phyloP scores from a whole-genome alignment of 2,797 vertebrate genomes.

The Eulemur mongoz region DNA sequence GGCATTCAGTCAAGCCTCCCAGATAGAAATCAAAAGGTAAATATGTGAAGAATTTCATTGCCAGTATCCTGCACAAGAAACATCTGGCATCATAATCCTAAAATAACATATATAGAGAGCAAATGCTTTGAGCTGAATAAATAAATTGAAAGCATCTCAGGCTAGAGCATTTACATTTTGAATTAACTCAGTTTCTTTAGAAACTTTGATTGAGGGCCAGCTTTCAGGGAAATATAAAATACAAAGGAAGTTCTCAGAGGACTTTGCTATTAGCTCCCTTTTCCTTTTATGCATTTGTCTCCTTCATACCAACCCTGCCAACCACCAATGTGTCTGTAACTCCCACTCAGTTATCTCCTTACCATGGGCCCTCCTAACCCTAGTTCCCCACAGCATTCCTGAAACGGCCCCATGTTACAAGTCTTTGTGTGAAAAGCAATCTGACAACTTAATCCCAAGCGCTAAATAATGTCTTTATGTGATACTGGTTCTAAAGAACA shows the following conservation, averaged over 20 bases:
- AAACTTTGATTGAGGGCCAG: conserved; percentile 7
- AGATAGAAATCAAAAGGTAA: conserved; percentile 76
- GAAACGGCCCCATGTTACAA: background rate
- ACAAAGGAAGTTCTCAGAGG: background rate
- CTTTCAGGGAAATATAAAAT: background rate
- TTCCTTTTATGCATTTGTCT: background rate
- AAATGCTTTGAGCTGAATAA: conserved; percentile 67
- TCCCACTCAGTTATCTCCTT: background rate
- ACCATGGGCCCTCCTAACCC: background rate
- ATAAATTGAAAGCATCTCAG: conserved; percentile 59
- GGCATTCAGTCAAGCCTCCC: conserved; percentile 53
- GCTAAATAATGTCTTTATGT: background rate
- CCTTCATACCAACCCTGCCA: background rate
- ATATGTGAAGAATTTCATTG: conserved; percentile 71
- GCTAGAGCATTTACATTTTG: conserved; percentile 59
- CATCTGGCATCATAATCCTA: conserved; percentile 78
- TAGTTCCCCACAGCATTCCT: background rate
- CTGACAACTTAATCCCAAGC: background rate
- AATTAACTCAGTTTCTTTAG: conserved; percentile 50
- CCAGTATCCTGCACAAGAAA: conserved; percentile 65
- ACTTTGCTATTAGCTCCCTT: background rate
- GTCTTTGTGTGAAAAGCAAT: background rate
- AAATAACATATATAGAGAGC: conserved; percentile 71
- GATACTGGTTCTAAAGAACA: background rate
- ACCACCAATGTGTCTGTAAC: background rate